Evolutionary conservation across 2,797 vertebrate species (phyloP).

Genomic region (Platyrinchus mystaceus): DNA sequence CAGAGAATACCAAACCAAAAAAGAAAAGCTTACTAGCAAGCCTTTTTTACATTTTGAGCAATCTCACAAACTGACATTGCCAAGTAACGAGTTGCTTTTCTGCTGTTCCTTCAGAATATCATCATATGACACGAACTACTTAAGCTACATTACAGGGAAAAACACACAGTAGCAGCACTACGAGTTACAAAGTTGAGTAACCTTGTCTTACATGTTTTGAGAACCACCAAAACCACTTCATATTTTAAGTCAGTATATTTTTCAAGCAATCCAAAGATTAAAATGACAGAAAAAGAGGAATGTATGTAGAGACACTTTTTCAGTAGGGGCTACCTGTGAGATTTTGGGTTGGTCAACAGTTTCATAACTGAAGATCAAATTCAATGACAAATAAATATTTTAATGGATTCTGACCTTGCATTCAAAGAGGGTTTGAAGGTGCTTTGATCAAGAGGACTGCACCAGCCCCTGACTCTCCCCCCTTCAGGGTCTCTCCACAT

Average conservation of each 20-base stretch:
- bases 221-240: not conserved
- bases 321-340: not conserved
- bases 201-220: not conserved
- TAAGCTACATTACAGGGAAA: not conserved
- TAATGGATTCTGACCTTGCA: not conserved
- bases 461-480: not conserved
- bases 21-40: not conserved
- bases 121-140: not conserved
- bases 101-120: not conserved
- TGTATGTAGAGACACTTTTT: not conserved
- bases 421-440: not conserved
- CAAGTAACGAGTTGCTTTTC: not conserved
- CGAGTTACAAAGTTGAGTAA: not conserved
- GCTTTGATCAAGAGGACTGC: not conserved
- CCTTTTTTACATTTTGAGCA: not conserved
- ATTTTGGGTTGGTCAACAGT: not conserved
- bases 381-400: not conserved
- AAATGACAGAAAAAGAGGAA: not conserved
- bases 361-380: not conserved
- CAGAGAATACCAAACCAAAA: not conserved
- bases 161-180: not conserved
- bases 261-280: not conserved
- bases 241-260: not conserved
- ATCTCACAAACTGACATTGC: not conserved
- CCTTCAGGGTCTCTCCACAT: fast-evolving